Evolutionary conservation across 2,113 vertebrate genomes (phyloP).

Genomic region (Barbus barbus): DNA sequence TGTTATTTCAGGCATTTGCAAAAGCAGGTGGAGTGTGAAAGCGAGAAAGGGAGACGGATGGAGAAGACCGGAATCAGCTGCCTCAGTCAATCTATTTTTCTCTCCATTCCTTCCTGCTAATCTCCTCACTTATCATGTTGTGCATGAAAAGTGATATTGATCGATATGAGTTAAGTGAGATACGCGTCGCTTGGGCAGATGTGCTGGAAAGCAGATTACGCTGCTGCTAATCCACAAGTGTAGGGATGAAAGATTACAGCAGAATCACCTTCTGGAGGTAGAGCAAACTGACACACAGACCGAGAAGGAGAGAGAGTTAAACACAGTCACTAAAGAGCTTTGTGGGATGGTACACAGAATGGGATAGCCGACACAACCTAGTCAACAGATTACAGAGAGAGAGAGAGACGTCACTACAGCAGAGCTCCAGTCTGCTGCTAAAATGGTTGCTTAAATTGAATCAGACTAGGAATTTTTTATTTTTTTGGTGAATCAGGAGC

Average conservation of each 20-base stretch:
- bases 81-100: constrained; percentile 59
- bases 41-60: neutral
- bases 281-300: neutral
- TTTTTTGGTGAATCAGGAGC: neutral
- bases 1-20: constrained; percentile 14
- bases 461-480: too few relatives aligned
- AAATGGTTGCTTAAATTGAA: neutral
- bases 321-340: constrained; percentile 47
- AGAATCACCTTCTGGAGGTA: constrained; percentile 43
- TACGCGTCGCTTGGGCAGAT: constrained; percentile 1
- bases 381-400: constrained; percentile 36
- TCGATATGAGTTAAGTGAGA: constrained; percentile 44
- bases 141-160: constrained; percentile 57
- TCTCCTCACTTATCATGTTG: constrained; percentile 53
- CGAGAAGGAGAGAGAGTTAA: constrained; percentile 25
- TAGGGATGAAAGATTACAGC: constrained; percentile 42
- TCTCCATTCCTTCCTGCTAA: constrained; percentile 47
- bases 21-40: constrained; percentile 16
- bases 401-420: neutral
- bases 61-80: constrained; percentile 66
- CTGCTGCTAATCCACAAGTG: constrained; percentile 50
- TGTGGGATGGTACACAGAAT: too few relatives aligned
- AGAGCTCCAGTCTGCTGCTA: neutral
- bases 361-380: too few relatives aligned
- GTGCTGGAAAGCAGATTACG: constrained; percentile 55